These are phyloP conservation scores for Elgaria multicarinata DNA, from an alignment of 2,113 vertebrate species.

Conservation along the genomic window DNA sequence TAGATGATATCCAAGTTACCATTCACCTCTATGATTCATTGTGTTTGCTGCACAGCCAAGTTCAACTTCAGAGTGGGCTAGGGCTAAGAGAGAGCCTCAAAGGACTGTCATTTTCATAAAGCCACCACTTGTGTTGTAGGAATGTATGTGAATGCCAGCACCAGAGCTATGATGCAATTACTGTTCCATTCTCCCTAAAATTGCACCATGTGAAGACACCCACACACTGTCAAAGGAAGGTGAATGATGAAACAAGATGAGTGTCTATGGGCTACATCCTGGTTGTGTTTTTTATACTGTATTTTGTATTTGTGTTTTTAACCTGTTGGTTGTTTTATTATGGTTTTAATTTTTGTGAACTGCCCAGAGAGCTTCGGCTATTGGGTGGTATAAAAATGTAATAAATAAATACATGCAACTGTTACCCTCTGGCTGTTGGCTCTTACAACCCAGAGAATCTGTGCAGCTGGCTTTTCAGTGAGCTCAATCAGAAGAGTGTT, in stretches of 20 bases:
- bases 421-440: background rate
- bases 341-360: no score
- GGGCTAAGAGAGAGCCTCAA: background rate
- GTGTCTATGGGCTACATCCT: background rate
- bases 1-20: background rate
- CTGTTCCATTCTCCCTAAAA: background rate
- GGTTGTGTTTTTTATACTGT: no score
- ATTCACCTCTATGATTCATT: background rate
- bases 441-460: background rate
- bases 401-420: no score
- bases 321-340: no score
- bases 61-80: background rate
- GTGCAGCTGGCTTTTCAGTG: background rate
- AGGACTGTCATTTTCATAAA: background rate
- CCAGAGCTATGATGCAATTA: background rate
- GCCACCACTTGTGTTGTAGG: background rate
- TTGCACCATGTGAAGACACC: background rate
- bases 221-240: background rate
- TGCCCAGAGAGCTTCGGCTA: no score
- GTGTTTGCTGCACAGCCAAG: background rate
- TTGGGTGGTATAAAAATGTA: no score
- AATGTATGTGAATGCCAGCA: background rate
- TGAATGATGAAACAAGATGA: background rate
- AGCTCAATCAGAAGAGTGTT: no score
- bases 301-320: no score